Evolutionary conservation across 2,797 vertebrate genomes (phyloP), one percentile per base, ranked within the genome.

Genomic region (Hydrolagus colliei): DNA sequence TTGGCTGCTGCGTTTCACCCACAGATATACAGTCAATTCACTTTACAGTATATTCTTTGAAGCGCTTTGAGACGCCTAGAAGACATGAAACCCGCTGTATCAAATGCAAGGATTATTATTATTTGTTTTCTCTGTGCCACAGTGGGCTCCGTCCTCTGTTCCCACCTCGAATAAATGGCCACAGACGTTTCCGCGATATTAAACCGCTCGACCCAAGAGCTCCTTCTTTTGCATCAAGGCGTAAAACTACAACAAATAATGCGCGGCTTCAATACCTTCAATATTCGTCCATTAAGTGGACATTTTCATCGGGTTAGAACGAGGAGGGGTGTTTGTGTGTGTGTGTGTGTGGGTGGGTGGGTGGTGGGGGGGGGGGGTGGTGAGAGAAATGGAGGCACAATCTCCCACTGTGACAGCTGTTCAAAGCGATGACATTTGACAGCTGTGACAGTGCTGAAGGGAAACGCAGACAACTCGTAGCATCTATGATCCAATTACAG

Each of bases 211-310:
- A 98, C 96, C 97, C 95, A 27, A 27, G 27, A 97, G 95, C 96
- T 97, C 95, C 96, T 96, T 95, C 95, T 95, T 98, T 98, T 98
- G 97, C 97, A 98, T 99, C 98, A 99, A 99, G 94, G 97, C 97
- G 0, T 27, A 27, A 27, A 27, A 27, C 27, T 27, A 97, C 98
- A 97, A 97, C 98, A 94, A 97, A 52, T 52, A 52, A 52, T 96
- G 93, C 93, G 94, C 65, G 18, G 79, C 94, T 95, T 98, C 27
- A 96, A 98, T 97, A 96, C 96, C 92, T 92, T 94, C 94, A 91
- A 95, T 96, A 96, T 98, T 97, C 96, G 96, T 96, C 95, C 93
- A 94, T 96, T 99, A 99, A 99, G 97, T 98, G 97, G 97, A 98
- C 97, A 98, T 98, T 99, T 99, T 97, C 97, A 98, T 98, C 86